Evolutionary conservation across 1,140 invertebrate genomes (phyloP).

Genomic region (Pseudomyrmex pallidus): DNA sequence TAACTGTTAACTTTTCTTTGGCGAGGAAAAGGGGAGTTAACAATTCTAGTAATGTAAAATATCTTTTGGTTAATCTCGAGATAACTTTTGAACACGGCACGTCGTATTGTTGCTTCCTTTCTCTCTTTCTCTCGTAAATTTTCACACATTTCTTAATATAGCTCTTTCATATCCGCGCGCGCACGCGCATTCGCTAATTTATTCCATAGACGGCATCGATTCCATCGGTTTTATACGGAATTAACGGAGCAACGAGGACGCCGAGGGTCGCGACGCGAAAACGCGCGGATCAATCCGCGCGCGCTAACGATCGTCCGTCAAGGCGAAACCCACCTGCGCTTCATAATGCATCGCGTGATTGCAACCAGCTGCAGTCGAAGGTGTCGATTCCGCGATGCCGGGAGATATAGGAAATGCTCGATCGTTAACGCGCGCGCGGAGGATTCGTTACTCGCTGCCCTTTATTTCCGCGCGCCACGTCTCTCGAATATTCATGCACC

Average conservation of each 20-base stretch:
- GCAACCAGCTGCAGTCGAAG: constrained; percentile 39
- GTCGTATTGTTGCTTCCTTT: neutral
- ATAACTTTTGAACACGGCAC: neutral
- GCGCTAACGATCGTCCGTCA: constrained; percentile 45
- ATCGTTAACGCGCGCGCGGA: constrained; percentile 32
- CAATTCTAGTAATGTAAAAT: neutral
- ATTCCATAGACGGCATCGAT: constrained; percentile 50
- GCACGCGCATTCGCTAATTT: constrained; percentile 46
- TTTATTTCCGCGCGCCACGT: constrained; percentile 18
- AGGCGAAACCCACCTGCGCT: constrained; percentile 36
- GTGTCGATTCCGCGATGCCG: constrained; percentile 35
- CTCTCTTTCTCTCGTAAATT: neutral
- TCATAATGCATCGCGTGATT: constrained; percentile 57
- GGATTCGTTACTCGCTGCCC: constrained; percentile 45
- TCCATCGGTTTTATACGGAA: constrained; percentile 28
- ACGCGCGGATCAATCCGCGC: constrained; percentile 38
- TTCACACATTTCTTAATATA: constrained; percentile 16
- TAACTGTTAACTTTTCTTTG: too few species aligned
- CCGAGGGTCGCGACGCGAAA: constrained; percentile 22
- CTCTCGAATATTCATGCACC: constrained; percentile 50
- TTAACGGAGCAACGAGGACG: constrained; percentile 23
- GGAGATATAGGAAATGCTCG: constrained; percentile 39
- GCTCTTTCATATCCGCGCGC: constrained; percentile 40
- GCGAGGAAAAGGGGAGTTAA: too few species aligned
- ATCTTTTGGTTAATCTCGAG: neutral